Percentiles rank a stretch among this genome's conserved stretches.
Evolutionary conservation across 92 coral and sea anemone species (phyloP).

Genomic region (Porites lobata): DNA sequence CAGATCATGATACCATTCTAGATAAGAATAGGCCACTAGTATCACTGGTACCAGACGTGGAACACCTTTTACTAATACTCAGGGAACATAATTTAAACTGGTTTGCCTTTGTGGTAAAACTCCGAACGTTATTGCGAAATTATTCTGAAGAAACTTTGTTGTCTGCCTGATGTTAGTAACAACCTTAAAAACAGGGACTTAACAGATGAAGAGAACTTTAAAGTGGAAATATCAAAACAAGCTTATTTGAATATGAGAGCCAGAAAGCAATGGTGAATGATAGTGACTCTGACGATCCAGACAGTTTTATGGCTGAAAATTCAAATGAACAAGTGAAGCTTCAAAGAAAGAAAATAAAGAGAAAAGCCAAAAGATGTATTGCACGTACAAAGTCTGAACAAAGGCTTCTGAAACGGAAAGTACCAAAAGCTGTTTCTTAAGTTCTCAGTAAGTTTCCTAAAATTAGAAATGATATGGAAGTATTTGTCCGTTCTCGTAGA

Average conservation of each 20-base stretch:
- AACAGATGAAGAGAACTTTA: not conserved
- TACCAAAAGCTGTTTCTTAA: conserved; percentile 38
- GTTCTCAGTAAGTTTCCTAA: conserved; percentile 34
- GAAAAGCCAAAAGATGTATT: not conserved
- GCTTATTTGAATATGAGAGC: conserved; percentile 17
- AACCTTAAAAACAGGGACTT: not conserved
- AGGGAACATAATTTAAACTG: conserved; percentile 32
- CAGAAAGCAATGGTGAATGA: conserved; percentile 29
- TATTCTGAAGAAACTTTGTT: conserved; percentile 15
- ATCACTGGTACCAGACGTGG: conserved; percentile 14
- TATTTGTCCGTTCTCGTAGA: not conserved
- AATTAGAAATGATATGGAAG: not conserved
- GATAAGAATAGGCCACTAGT: conserved; percentile 32
- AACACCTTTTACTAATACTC: conserved; percentile 17
- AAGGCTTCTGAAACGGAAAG: conserved; percentile 40
- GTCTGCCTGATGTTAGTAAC: conserved; percentile 8
- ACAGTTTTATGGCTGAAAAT: conserved; percentile 9
- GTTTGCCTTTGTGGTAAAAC: conserved; percentile 38
- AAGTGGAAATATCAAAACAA: conserved; percentile 5
- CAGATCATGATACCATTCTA: conserved; percentile 8
- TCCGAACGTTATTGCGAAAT: not conserved
- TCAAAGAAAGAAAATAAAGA: conserved; percentile 1
- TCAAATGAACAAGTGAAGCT: not conserved
- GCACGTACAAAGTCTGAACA: conserved; percentile 23
- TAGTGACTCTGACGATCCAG: conserved; percentile 22